Conservation (phyloP, 2,888 invertebrate species). For the Strigamia crassipes region DNA sequence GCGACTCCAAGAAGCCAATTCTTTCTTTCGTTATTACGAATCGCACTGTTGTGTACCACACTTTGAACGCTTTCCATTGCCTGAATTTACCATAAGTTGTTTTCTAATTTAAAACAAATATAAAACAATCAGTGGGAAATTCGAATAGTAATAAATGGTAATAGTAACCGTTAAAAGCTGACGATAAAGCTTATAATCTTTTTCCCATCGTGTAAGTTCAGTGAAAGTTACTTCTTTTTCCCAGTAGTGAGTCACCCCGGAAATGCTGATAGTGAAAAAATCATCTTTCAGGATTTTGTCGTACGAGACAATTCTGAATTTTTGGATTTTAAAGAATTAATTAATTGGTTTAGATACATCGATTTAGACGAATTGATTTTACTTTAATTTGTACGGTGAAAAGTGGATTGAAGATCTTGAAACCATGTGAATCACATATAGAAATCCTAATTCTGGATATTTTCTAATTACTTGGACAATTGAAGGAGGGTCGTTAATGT, state of each 20-base stretch:
- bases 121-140: not conserved
- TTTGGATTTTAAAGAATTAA: constrained; percentile 41
- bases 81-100: constrained; percentile 59
- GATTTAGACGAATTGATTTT: not conserved
- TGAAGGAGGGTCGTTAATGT: constrained; percentile 16
- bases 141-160: not conserved
- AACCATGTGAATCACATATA: constrained; percentile 77
- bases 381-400: constrained; percentile 38
- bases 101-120: constrained; percentile 56
- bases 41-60: constrained; percentile 76
- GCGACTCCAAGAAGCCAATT: constrained; percentile 67
- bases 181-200: constrained; percentile 78
- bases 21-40: constrained; percentile 70
- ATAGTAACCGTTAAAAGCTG: constrained; percentile 70
- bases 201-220: constrained; percentile 76
- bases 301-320: constrained; percentile 73
- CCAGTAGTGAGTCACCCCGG: constrained; percentile 73
- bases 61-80: constrained; percentile 72
- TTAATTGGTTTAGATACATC: not conserved
- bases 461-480: constrained; percentile 64
- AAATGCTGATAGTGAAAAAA: constrained; percentile 78
- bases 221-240: constrained; percentile 77
- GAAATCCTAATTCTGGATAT: constrained; percentile 68
- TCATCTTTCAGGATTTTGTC: constrained; percentile 71
- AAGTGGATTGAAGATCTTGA: constrained; percentile 58